Base-by-base conservation (phyloP, 2,113 vertebrate genomes). In the Girardinichthys multiradiatus region DNA sequence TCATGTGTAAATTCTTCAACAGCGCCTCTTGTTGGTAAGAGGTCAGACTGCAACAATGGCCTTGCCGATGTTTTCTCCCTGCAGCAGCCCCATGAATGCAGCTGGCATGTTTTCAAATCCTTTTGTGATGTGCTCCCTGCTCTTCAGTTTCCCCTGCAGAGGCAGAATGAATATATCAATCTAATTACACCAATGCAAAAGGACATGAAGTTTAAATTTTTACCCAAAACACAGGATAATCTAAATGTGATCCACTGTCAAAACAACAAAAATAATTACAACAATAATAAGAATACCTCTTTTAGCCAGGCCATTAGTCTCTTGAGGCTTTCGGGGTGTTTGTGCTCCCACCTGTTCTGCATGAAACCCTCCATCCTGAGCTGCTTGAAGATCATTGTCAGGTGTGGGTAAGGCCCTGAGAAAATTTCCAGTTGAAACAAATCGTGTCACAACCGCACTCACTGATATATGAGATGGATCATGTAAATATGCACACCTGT, bases 41-140 rank as follows among this genome's bases (percentile, higher is more conserved):
- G 59, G 14, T 96, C 81, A 97, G 12, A 85, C 91, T 71, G 94
- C 93, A 51, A 99, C 59, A 27, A 97, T 0, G 0, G 96, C 90
- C 92, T 98, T 98, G 70, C 96, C 96, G 61, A 88, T 14, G 86
- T 97, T 97, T 24, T 96, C 93, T 83, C 97, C 97, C 70, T 72
- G 93, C 80, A 97, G 83, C 91, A 98, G 83, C 77, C 94, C 95
- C 80, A 97, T 95, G 66, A 98, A 98, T 48, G 96, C 96, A 68
- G 68, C 64, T 1, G 96, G 96, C 95, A 97, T 96, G 64, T 96
- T 97, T 76, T 96, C 94, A 92, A 98, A 98, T 77, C 96, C 96
- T 82, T 94, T 87, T 5, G 90, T 96, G 72, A 96, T 0, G 1
- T 96, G 79, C 76, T 98, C 96, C 0, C 30, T 82, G 48, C 2